Percentiles rank a stretch among this genome's conserved stretches.
phyloP scores from a whole-genome alignment of 92 coral and sea anemone genomes.

The Diadumene lineata region DNA sequence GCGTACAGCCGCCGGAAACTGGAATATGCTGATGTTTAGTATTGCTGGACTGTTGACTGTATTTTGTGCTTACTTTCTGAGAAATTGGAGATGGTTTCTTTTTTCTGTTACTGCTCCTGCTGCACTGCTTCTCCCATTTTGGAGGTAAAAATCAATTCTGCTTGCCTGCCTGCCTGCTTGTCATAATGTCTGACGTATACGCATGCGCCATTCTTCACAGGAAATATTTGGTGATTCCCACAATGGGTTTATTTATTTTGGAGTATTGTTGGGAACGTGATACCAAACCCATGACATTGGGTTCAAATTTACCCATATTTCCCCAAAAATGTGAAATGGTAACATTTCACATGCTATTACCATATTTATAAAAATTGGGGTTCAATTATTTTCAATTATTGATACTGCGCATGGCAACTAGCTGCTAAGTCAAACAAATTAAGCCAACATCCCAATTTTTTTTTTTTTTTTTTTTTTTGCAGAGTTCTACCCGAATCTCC shows the following conservation, averaged over 20 bases:
- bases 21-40: conserved; percentile 11
- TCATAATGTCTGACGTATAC: neutral
- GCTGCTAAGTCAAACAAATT: neutral
- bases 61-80: conserved; percentile 27
- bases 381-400: no score
- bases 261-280: no score
- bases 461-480: neutral
- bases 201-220: no score
- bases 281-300: no score
- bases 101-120: conserved; percentile 33
- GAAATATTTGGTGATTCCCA: no score
- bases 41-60: conserved; percentile 16
- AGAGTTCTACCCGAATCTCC: conserved; percentile 51
- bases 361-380: no score
- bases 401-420: no score
- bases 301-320: no score
- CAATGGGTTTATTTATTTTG: no score
- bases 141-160: conserved; percentile 30
- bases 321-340: no score
- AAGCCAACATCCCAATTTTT: neutral
- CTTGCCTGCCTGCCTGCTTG: neutral
- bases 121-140: conserved; percentile 34
- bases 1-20: conserved; percentile 42
- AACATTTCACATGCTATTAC: no score
- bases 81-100: conserved; percentile 35